phyloP scores from a whole-genome alignment of 2,797 vertebrate species.

The Syngnathus acus region DNA sequence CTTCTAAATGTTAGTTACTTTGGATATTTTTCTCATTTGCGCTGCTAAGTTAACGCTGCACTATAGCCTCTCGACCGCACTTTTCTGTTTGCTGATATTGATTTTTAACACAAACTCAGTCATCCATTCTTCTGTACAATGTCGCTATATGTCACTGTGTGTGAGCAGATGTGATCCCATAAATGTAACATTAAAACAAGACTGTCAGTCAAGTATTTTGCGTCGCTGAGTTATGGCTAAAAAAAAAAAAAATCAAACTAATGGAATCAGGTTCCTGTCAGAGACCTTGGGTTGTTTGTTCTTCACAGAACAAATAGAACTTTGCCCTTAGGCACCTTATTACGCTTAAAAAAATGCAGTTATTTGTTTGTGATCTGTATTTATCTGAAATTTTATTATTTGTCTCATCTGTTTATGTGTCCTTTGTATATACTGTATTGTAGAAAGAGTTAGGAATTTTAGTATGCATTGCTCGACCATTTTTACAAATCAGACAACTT shows the following conservation, averaged over 20 bases:
- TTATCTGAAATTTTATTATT: neutral
- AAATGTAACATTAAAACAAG: neutral
- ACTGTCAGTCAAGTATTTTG: neutral
- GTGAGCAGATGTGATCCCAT: neutral
- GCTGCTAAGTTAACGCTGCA: too few species aligned
- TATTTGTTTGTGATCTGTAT: neutral
- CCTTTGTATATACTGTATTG: too few species aligned
- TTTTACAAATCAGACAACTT: too few species aligned
- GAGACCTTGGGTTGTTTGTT: neutral
- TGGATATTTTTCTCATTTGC: too few species aligned
- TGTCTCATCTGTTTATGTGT: too few species aligned
- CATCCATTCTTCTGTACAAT: neutral
- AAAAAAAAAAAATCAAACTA: neutral
- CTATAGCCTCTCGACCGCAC: too few species aligned
- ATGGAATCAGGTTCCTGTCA: neutral
- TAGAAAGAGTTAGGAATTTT: too few species aligned
- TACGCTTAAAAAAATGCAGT: neutral
- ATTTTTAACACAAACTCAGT: too few species aligned
- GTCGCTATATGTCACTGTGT: neutral
- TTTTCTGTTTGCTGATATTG: too few species aligned
- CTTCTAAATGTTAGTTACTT: too few species aligned
- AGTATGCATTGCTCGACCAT: too few species aligned
- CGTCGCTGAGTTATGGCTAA: neutral
- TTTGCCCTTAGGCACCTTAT: neutral
- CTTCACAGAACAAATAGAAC: conserved; percentile 4